Conservation (phyloP, 2,888 invertebrate species). For the Plusia festucae region DNA sequence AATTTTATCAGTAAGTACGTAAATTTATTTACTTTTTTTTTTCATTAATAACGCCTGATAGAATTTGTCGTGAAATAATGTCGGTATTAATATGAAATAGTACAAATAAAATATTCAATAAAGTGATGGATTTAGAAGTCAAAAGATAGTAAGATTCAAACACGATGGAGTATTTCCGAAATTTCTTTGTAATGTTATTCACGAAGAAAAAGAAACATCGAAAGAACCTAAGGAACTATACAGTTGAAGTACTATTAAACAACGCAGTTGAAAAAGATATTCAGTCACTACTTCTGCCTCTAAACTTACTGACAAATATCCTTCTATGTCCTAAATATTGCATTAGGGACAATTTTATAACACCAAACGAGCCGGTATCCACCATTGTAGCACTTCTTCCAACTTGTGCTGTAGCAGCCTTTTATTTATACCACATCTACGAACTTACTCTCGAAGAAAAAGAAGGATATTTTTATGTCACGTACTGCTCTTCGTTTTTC, state of each 20-base stretch:
- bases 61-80: background rate
- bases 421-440: background rate
- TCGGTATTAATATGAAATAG: background rate
- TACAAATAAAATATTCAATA: background rate
- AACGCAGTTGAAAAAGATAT: conserved; percentile 13
- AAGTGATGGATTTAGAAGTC: background rate
- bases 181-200: background rate
- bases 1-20: background rate
- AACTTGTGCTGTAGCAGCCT: background rate
- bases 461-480: background rate
- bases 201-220: background rate
- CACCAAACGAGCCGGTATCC: background rate
- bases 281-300: conserved; percentile 15
- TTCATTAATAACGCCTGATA: background rate
- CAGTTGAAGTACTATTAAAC: background rate
- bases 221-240: background rate
- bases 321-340: conserved; percentile 18
- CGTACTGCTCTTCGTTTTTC: background rate
- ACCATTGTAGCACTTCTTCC: background rate
- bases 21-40: background rate
- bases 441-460: background rate
- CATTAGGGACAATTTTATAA: conserved; percentile 18
- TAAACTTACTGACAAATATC: conserved; percentile 15
- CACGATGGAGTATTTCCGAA: background rate
- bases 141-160: background rate